These are phyloP conservation scores for Semibalanus balanoides DNA, from an alignment of 1,140 invertebrate species.

Conservation along the genomic window DNA sequence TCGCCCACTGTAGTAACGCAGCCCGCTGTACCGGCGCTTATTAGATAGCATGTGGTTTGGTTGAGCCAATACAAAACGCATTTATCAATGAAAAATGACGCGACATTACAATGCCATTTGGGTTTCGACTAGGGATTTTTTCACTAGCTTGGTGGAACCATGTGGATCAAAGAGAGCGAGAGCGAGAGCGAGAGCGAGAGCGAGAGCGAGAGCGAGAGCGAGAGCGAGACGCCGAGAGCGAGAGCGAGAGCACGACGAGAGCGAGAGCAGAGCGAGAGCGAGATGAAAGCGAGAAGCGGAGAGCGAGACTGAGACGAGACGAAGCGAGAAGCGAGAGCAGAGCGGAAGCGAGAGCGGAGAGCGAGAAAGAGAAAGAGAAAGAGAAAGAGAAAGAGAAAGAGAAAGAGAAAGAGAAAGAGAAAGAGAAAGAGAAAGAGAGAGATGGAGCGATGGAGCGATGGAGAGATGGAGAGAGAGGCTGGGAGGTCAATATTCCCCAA, in stretches of 20 bases:
- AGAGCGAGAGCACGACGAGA: slow-evolving; percentile 4
- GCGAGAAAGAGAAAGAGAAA: slow-evolving; percentile 1
- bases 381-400: neutral
- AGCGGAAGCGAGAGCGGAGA: slow-evolving; percentile 9
- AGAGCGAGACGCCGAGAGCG: slow-evolving; percentile 8
- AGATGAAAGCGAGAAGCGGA: slow-evolving; percentile 16
- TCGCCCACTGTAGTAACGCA: no score
- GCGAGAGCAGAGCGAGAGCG: slow-evolving; percentile 18
- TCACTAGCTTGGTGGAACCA: no score
- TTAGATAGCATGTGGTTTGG: no score
- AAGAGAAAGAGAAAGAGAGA: slow-evolving; percentile 12
- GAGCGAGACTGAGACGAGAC: slow-evolving; percentile 7
- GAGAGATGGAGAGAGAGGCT: slow-evolving; percentile 9
- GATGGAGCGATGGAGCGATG: slow-evolving; percentile 9
- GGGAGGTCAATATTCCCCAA: no score
- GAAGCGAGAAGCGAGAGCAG: slow-evolving; percentile 16
- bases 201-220: slow-evolving; percentile 7
- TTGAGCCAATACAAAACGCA: no score
- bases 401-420: slow-evolving; percentile 8
- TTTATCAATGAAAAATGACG: no score
- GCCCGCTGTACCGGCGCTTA: no score
- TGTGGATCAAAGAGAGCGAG: neutral
- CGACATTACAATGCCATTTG: no score
- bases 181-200: slow-evolving; percentile 7
- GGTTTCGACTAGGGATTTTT: no score